Evolutionary conservation across 1,140 invertebrate species (phyloP), one percentile per base, ranked within the genome.

Genomic region (Drosophila tropicalis): DNA sequence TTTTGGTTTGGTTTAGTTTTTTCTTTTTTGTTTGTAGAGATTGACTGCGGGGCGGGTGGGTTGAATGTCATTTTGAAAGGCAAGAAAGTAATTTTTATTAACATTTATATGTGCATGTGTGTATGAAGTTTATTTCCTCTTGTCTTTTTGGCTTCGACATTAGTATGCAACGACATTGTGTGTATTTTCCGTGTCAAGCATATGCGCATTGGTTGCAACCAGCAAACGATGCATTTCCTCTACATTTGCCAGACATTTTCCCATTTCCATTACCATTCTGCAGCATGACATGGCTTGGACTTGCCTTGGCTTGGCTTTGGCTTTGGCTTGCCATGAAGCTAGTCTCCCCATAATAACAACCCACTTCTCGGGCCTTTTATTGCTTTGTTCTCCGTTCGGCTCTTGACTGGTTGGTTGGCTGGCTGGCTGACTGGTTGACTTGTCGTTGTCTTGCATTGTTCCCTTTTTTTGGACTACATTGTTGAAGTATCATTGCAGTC

Each of bases 111-210:
- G 12, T 39, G 36, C 12, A 39, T 13, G 36, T 39, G 12, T 39
- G 36, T 39, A 13, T 39, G 36, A 10, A 36, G 34, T 36, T 10
- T 64, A 64, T 81, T 81, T 84, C 66, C 75, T 57, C 17, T 55
- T 62, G 62, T 70, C 75, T 66, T 66, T 67, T 61, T n/a, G 55
- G 60, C 56, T 70, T 32, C 17, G 62, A n/a, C 76, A 80, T 86
- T 86, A 69, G 82, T 83, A 86, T 86, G 76, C 79, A 63, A 32
- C 51, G 67, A 55, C 66, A 79, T 79, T 73, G 76, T 51, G 7
- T 12, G 44, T 72, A 79, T 83, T 86, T 86, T 87, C 65, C 83
- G 79, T 86, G 83, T 87, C 84, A 87, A 83, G 72, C 83, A 83
- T 86, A 86, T 86, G 79, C 83, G 83, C 39, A 51, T 51, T 51